Evolutionary conservation across 2,113 vertebrate genomes (phyloP), one percentile per base, ranked within the genome.

Genomic region (Paratilapia polleni): DNA sequence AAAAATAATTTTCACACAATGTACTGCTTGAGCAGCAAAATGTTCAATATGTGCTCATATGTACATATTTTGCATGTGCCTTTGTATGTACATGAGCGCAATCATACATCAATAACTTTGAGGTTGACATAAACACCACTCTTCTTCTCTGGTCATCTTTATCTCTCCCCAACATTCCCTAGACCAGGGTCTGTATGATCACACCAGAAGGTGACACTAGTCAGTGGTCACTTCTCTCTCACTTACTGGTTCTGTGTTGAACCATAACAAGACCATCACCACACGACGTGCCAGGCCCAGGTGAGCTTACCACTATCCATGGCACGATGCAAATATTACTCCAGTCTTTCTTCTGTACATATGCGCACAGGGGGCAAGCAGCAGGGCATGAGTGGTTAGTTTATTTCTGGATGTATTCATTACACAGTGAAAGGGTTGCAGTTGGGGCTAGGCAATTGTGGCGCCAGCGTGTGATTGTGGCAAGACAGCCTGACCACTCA

Each of bases 321-420:
- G 85, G 89, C 90, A 90, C 90, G 94, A 94, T 81, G 81, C 93
- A 94, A 93, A 93, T 89, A 95, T 89, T 88, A 87, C 94, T 96
- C 95, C 90, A 94, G 94, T 92, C 95, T 96, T 94, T 96, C 96
- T 95, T 88, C 95, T 56, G 78, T 91, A 90, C 92, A 91, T 89
- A 92, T 68, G 87, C 68, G 81, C 92, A 70, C 62, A 79, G 93
- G 92, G 93, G 93, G 90, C 89, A 92, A 92, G 94, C 88, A 84
- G 90, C 87, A 64, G 86, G 92, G 94, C 94, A 82, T 76, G 93
- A 82, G 96, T 4, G 91, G 96, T 96, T 97, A 94, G 95, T 96
- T 85, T 98, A 98, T 98, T 98, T 98, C 97, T 86, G 96, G 95
- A 97, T 90, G 91, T 96, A 96, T 97, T 98, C 97, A 98, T 98